Percentiles rank a stretch among this genome's conserved stretches.
Evolutionary conservation across 2,888 invertebrate species (phyloP).

Genomic region (Busseola fusca): DNA sequence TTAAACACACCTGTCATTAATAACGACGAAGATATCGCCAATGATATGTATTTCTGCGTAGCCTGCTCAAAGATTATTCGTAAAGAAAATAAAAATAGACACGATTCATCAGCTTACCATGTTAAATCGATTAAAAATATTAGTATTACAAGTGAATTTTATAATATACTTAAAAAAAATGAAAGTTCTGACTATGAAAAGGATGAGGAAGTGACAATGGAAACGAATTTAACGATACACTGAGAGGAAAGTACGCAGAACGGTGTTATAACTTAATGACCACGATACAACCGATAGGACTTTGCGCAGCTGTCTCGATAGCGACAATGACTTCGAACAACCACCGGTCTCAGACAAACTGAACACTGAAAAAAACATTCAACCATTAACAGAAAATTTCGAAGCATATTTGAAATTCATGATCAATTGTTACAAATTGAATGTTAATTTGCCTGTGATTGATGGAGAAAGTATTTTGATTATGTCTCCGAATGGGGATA

Average conservation of each 20-base stretch:
- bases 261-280: too few relatives aligned
- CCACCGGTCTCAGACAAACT: not conserved
- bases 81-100: conserved; percentile 24
- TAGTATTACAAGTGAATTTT: conserved; percentile 18
- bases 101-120: conserved; percentile 35
- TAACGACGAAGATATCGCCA: not conserved
- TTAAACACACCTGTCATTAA: conserved; percentile 24
- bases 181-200: not conserved
- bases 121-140: conserved; percentile 10
- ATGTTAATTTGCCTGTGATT: not conserved
- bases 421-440: conserved; percentile 12
- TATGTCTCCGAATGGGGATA: conserved; percentile 3
- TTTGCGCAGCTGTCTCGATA: not conserved
- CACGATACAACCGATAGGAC: not conserved
- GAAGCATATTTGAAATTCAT: conserved; percentile 25
- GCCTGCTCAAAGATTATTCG: conserved; percentile 40
- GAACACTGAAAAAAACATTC: too few relatives aligned
- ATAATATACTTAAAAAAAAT: conserved; percentile 17
- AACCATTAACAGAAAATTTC: not conserved
- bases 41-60: conserved; percentile 26
- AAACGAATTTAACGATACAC: too few relatives aligned
- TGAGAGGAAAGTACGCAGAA: too few relatives aligned
- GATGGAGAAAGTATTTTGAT: conserved; percentile 13
- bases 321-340: not conserved
- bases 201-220: not conserved